Evolutionary conservation across 2,113 vertebrate species (phyloP), one percentile per base, ranked within the genome.

Genomic region (Rhinopomastus cyanomelas): DNA sequence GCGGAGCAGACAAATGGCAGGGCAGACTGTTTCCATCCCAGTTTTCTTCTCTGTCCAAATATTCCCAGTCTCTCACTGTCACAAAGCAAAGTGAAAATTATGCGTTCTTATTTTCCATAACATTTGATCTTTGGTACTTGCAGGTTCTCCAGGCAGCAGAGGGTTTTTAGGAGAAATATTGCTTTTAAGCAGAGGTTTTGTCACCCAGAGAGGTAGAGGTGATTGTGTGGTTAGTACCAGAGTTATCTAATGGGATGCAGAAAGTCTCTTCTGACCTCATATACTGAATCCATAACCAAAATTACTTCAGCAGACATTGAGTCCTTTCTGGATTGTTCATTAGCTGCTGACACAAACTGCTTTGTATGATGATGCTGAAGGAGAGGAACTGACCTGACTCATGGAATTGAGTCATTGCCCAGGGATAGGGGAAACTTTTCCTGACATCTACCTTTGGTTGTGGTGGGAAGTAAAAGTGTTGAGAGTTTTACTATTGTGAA

Each of bases 21-120:
- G 88, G 77, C 87, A 94, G 92, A 86, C 62, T 94, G 85, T 86
- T 86, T 95, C 78, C 68, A 79, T 90, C 67, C 84, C 62, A 34
- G 17, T 48, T 87, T 90, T 76, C 42, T 4, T 81, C 56, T 88
- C 86, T 95, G 91, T 93, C 89, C 89, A 92, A 94, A 93, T 55
- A 90, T 66, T 79, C 81, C 29, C 62, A 61, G 71, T 81, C 64
- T 93, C 66, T 87, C 42, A 61, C 32, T 96, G 92, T 77, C 81
- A 75, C 66, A 91, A 82, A 90, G 74, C 46, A 88, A 95, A 94
- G 92, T 84, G 90, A 84, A 88, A 93, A 95, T 92, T 87, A 93
- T 82, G 37, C 20, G 0, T 36, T 39, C 85, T 80, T 74, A 53
- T 86, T 88, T 90, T 86, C 86, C 84, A 73, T 75, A 79, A 84